phyloP scores from a whole-genome alignment of 2,797 vertebrate species.

The Tenualosa thibaudeaui region DNA sequence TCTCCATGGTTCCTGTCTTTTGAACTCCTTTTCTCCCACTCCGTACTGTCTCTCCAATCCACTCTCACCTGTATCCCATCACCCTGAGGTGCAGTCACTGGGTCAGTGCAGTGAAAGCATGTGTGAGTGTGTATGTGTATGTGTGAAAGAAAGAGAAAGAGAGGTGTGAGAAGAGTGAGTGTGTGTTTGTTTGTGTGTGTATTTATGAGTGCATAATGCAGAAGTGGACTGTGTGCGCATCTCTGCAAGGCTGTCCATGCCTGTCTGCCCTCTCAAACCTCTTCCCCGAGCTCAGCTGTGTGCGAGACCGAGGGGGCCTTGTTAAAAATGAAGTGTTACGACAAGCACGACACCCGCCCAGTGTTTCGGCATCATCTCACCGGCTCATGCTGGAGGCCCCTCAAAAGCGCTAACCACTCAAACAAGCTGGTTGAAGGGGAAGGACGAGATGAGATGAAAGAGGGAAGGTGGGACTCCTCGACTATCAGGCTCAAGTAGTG shows the following conservation, averaged over 20 bases:
- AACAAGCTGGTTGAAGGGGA: background rate
- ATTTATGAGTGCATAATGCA: background rate
- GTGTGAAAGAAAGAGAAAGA: too few species aligned
- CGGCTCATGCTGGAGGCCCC: background rate
- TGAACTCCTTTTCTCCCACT: background rate
- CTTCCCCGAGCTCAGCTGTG: background rate
- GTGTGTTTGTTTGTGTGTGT: background rate
- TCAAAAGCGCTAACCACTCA: background rate
- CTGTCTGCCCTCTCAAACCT: background rate
- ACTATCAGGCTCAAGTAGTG: background rate
- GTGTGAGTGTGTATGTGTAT: background rate
- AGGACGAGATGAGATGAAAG: background rate
- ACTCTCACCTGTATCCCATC: too few species aligned
- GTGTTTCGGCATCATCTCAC: background rate
- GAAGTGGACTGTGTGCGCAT: background rate
- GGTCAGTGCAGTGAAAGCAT: background rate
- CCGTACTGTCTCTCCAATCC: background rate
- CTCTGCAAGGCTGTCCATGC: constrained; percentile 11
- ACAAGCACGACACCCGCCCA: constrained; percentile 40
- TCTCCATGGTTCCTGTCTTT: too few species aligned
- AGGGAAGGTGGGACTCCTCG: background rate
- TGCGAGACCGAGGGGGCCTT: background rate
- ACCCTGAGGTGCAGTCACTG: background rate
- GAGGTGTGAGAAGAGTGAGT: background rate
- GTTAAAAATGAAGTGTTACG: constrained; percentile 45